Evolutionary conservation across 1,140 invertebrate genomes (phyloP), one percentile per base, ranked within the genome.

Genomic region (Leguminivora glycinivorella): DNA sequence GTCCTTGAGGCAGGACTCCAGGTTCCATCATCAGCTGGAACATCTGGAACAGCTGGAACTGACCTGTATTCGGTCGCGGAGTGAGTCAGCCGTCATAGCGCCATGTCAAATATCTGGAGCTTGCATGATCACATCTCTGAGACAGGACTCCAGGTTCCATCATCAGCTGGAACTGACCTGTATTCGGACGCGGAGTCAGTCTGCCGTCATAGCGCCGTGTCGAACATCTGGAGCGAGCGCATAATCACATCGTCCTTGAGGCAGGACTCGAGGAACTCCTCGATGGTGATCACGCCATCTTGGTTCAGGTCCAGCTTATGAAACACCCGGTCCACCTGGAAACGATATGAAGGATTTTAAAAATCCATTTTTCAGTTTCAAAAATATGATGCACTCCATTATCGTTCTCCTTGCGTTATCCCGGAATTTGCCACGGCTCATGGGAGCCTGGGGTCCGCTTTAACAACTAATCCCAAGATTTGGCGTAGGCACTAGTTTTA

Each of bases 241-340:
- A 95, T 96, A 85, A 96, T 96, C 72, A 96, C 94, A 84, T 96
- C 96, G 81, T 97, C 96, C 93, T 97, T 98, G 75, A 98, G 93
- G 91, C 98, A 99, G 75, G 97, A 97, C 92, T 98, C 97, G 84
- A 98, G 96, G 89, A 99, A 99, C 93, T 99, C 97, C 92, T 98
- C 97, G 91, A 98, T 97, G 72, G 98, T 98, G 84, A 98, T 98
- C 69, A 98, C 96, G 69, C 97, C 98, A 86, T 98, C 97, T 89
- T 97, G 95, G 92, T 98, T 98, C 71, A 98, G 93, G 87, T 98
- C 98, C 82, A 98, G 93, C 92, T 98, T 98, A 88, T 96, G 94
- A 92, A 97, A 97, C 56, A 97, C 96, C 76, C 95, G 92, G 83
- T 97, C 96, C 69, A 97, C 94, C 92, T 95, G 93, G 6, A 80